phyloP scores from a whole-genome alignment of 1,140 invertebrate genomes.

The Apis dorsata region DNA sequence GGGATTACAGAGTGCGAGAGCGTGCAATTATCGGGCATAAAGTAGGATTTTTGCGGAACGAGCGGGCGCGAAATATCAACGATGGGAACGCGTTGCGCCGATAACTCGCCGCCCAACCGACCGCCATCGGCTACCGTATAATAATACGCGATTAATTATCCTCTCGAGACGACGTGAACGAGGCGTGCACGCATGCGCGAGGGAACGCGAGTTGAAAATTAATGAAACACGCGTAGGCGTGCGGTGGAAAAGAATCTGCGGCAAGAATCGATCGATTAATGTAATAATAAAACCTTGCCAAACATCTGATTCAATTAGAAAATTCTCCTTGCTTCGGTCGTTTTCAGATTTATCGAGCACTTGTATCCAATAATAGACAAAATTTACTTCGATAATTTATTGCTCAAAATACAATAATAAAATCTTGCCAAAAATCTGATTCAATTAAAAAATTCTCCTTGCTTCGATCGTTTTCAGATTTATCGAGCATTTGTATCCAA shows the following conservation, averaged over 20 bases:
- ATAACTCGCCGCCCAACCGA: constrained; percentile 1
- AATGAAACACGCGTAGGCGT: constrained; percentile 41
- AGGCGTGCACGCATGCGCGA: neutral
- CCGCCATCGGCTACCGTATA: constrained; percentile 43
- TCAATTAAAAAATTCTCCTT: no score
- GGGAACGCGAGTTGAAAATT: constrained; percentile 11
- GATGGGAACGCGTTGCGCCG: neutral
- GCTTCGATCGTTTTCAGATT: neutral
- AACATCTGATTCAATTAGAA: no score
- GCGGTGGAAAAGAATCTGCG: neutral
- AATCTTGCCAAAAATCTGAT: no score
- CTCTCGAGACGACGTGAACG: neutral
- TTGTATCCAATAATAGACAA: no score
- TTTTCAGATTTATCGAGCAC: neutral
- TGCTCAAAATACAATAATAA: no score
- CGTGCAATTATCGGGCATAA: constrained; percentile 42
- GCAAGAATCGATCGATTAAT: no score
- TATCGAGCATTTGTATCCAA: neutral
- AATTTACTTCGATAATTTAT: no score
- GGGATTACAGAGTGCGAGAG: constrained; percentile 4
- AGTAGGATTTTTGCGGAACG: constrained; percentile 26
- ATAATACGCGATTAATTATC: constrained; percentile 48
- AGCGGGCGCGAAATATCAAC: constrained; percentile 8
- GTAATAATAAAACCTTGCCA: no score
- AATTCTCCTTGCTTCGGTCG: no score